Evolutionary conservation across 2,113 vertebrate species (phyloP).

Genomic region (Odontesthes bonariensis): DNA sequence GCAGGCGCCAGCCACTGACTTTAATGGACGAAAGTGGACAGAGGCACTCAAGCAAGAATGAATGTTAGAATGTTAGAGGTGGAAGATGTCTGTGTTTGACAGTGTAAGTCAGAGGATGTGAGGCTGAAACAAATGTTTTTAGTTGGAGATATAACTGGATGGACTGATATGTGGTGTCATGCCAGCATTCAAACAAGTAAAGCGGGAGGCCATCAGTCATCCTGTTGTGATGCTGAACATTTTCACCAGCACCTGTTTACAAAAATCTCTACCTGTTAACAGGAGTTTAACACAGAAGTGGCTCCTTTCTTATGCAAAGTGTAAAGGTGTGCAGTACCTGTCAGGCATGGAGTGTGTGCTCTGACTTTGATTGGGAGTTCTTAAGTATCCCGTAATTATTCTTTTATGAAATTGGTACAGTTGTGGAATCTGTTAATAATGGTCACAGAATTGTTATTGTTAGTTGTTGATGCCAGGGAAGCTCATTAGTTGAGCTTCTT

Average conservation of each 20-base stretch:
- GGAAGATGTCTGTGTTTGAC: conserved; percentile 1
- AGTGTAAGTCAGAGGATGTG: background rate
- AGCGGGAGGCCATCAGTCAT: conserved; percentile 8
- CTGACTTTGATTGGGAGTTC: background rate
- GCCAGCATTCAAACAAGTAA: conserved; percentile 1
- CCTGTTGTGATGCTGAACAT: background rate
- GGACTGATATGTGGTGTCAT: conserved; percentile 6
- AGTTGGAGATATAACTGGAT: background rate
- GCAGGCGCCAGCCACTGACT: conserved; percentile 25
- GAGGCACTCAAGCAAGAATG: conserved; percentile 12
- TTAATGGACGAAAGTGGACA: background rate
- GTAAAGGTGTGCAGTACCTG: background rate
- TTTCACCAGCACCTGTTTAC: background rate
- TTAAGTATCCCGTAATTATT: background rate
- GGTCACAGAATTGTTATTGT: conserved; percentile 15
- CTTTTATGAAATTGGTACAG: background rate
- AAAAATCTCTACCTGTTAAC: background rate
- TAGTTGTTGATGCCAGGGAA: conserved; percentile 20
- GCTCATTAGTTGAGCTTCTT: conserved; percentile 38
- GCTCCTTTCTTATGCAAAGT: background rate
- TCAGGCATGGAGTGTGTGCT: background rate
- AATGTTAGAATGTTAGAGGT: conserved; percentile 11
- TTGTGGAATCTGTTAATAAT: conserved; percentile 17
- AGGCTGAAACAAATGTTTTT: conserved; percentile 32
- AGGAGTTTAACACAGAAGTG: background rate